Conservation (phyloP, 2,888 invertebrate genomes). For the Leptinotarsa haldemani region DNA sequence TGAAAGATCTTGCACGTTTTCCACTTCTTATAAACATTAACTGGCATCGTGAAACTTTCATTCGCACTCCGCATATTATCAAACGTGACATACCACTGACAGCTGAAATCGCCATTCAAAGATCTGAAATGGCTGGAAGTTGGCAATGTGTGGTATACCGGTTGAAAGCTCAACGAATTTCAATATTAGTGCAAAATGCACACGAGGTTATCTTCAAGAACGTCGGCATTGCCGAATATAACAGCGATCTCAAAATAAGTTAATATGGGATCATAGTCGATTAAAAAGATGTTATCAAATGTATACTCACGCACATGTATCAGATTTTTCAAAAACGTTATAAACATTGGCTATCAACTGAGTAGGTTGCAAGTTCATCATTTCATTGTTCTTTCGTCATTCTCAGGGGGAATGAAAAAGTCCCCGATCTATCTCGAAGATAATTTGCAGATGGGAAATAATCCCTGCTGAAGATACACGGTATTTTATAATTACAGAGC, state of each 20-base stretch:
- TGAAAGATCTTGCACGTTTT: conserved; percentile 9
- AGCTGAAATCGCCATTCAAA: background rate
- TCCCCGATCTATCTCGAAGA: too few relatives aligned
- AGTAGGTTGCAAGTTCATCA: background rate
- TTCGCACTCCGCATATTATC: conserved; percentile 14
- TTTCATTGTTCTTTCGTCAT: background rate
- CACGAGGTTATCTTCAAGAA: background rate
- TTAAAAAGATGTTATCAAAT: background rate
- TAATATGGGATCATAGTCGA: background rate
- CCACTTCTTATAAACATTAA: conserved; percentile 9
- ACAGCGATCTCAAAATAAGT: background rate
- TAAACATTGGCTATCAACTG: background rate
- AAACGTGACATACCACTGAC: conserved; percentile 12
- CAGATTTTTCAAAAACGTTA: background rate
- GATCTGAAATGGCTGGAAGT: background rate
- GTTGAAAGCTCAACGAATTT: too few relatives aligned
- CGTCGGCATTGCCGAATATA: background rate
- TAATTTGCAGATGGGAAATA: background rate
- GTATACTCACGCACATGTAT: background rate
- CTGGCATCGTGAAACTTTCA: background rate
- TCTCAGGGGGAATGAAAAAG: too few relatives aligned
- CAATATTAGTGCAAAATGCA: too few relatives aligned
- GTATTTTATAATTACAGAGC: too few relatives aligned
- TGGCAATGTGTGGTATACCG: background rate
- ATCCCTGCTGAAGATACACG: too few relatives aligned